phyloP scores from a whole-genome alignment of 2,113 vertebrate genomes.

The Todiramphus saurophagus region DNA sequence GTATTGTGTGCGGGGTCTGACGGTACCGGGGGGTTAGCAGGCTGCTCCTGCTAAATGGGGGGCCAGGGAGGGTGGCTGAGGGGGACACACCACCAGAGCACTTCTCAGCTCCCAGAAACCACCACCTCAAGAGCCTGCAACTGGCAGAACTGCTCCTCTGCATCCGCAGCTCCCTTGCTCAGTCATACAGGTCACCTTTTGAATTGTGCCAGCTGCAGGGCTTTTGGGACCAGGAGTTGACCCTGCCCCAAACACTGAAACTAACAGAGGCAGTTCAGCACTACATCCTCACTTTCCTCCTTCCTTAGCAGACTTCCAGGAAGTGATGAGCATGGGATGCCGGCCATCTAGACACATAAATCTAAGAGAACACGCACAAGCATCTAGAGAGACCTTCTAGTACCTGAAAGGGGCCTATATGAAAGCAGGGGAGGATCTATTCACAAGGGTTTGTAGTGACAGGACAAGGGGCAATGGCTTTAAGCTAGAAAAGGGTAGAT shows the following conservation, averaged over 20 bases:
- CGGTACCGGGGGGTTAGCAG: accelerated
- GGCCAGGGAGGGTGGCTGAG: not conserved
- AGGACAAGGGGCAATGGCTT: no score
- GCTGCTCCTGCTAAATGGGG: accelerated
- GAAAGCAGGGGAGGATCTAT: no score
- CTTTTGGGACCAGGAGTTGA: not conserved
- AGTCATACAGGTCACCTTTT: accelerated
- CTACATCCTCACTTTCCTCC: not conserved
- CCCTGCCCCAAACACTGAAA: not conserved
- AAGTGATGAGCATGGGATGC: not conserved
- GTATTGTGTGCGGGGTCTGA: accelerated
- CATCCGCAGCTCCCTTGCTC: not conserved
- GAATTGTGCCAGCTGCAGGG: not conserved
- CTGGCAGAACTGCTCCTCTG: not conserved
- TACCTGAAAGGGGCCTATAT: no score
- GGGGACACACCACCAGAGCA: not conserved
- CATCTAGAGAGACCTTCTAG: not conserved
- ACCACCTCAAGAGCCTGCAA: not conserved
- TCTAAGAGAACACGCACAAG: not conserved
- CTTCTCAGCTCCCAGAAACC: not conserved
- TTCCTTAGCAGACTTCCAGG: not conserved
- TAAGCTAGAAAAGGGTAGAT: no score
- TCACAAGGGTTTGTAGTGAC: no score
- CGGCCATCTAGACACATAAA: not conserved
- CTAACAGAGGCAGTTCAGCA: not conserved